Conservation (phyloP, 2,888 invertebrate genomes). For the Calameuta pallipes region DNA sequence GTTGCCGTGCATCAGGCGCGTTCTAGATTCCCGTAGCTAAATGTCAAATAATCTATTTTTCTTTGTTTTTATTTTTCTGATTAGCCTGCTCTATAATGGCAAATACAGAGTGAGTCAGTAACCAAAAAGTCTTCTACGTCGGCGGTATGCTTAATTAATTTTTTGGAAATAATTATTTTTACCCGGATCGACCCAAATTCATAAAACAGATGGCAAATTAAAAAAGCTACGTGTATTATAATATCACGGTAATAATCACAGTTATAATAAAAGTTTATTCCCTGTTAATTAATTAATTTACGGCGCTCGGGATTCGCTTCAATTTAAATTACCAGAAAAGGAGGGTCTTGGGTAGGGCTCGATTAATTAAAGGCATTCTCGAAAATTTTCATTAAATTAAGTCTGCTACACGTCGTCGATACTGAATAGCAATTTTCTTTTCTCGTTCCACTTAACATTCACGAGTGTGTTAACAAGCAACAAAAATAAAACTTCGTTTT, state of each 20-base stretch:
- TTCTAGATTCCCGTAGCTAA: not conserved
- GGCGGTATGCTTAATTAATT: not conserved
- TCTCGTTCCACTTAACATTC: not conserved
- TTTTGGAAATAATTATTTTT: not conserved
- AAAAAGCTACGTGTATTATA: too few species aligned
- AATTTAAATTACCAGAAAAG: not conserved
- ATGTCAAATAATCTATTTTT: not conserved
- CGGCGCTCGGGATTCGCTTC: not conserved
- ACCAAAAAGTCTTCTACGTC: too few species aligned
- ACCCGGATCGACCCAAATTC: not conserved
- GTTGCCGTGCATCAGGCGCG: not conserved
- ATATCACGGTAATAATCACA: not conserved
- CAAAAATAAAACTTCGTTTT: not conserved
- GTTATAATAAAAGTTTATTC: not conserved
- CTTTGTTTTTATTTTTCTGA: not conserved
- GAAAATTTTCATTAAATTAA: not conserved
- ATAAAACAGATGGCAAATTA: not conserved
- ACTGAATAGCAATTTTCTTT: not conserved
- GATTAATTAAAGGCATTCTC: not conserved
- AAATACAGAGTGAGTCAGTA: too few species aligned
- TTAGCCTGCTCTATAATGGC: not conserved
- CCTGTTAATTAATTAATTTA: not conserved
- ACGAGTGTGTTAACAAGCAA: not conserved
- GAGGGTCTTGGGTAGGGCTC: too few species aligned
- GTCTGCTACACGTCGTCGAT: not conserved